A percentile compares a stretch with the other conserved stretches of the same genome.
These are phyloP conservation scores for Rhegmatorhina hoffmannsi DNA, from an alignment of 2,113 vertebrate species.

Conservation along the genomic window DNA sequence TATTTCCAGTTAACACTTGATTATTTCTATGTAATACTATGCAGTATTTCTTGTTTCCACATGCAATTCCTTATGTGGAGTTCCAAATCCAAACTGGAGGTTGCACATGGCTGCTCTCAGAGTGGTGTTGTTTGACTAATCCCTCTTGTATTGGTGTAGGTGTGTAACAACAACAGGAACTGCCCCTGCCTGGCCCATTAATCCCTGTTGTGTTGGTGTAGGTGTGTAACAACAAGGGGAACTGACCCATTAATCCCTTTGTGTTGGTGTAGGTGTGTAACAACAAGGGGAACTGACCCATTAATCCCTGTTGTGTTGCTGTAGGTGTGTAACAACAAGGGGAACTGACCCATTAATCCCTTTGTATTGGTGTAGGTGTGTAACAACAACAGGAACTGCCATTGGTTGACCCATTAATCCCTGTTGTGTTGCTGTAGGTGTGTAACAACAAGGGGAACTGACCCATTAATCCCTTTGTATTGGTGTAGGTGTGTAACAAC, in stretches of 20 bases:
- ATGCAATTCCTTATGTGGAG: not conserved
- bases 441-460: not conserved
- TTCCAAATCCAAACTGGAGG: not conserved
- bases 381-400: not conserved
- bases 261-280: slow-evolving; percentile 75
- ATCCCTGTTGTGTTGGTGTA: not conserved
- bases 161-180: not conserved
- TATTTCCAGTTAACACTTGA: not conserved
- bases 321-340: not conserved
- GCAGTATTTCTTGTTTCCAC: not conserved
- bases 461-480: not conserved
- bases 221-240: not conserved
- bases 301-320: not conserved
- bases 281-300: slow-evolving; percentile 36
- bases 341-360: not conserved
- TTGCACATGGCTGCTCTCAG: not conserved
- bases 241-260: not conserved
- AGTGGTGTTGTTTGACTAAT: not conserved
- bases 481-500: not conserved
- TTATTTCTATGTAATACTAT: not conserved
- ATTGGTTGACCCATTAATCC: slow-evolving; percentile 50
- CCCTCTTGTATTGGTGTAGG: not conserved
- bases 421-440: not conserved
- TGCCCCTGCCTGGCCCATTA: slow-evolving; percentile 72
- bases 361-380: not conserved